Percentiles rank a stretch among this genome's conserved stretches.
Evolutionary conservation across 1,140 invertebrate genomes (phyloP).

Genomic region (Drusus annulatus): DNA sequence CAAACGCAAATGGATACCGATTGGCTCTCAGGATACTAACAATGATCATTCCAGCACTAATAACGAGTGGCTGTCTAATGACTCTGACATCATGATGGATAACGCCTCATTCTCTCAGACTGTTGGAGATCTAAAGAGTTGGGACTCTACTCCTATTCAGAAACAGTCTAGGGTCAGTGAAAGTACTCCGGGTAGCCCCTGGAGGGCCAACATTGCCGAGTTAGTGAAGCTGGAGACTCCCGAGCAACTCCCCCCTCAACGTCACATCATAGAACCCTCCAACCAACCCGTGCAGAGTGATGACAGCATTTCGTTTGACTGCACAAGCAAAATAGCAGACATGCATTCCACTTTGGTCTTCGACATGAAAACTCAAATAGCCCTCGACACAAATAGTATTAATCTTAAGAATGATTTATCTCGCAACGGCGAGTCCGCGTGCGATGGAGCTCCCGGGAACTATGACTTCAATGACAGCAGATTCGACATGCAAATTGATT

Average conservation of each 20-base stretch:
- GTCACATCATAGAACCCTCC: constrained; percentile 44
- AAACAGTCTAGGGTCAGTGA: constrained; percentile 37
- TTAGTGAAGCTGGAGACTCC: constrained; percentile 42
- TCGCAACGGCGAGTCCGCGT: constrained; percentile 20
- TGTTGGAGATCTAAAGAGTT: constrained; percentile 46
- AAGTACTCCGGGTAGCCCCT: constrained; percentile 39
- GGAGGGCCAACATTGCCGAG: constrained; percentile 38
- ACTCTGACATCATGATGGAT: constrained; percentile 44
- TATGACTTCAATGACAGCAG: constrained; percentile 49
- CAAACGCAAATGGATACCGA: constrained; percentile 56
- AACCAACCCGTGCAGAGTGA: constrained; percentile 33
- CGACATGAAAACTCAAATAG: constrained; percentile 41
- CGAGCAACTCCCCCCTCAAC: constrained; percentile 40
- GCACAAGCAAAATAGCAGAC: constrained; percentile 47
- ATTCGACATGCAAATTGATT: constrained; percentile 56
- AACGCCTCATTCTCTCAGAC: constrained; percentile 41
- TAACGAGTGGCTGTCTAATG: constrained; percentile 45
- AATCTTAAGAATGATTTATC: constrained; percentile 41
- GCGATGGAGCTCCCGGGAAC: constrained; percentile 36
- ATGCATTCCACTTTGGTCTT: constrained; percentile 48
- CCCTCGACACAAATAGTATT: constrained; percentile 30
- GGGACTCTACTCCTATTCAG: constrained; percentile 46
- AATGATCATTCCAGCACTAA: constrained; percentile 33
- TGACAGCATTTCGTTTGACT: constrained; percentile 46
- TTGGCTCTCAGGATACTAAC: constrained; percentile 46